These are phyloP conservation scores for Ranitomeya imitator DNA, from an alignment of 2,113 vertebrate genomes.

Conservation along the genomic window DNA sequence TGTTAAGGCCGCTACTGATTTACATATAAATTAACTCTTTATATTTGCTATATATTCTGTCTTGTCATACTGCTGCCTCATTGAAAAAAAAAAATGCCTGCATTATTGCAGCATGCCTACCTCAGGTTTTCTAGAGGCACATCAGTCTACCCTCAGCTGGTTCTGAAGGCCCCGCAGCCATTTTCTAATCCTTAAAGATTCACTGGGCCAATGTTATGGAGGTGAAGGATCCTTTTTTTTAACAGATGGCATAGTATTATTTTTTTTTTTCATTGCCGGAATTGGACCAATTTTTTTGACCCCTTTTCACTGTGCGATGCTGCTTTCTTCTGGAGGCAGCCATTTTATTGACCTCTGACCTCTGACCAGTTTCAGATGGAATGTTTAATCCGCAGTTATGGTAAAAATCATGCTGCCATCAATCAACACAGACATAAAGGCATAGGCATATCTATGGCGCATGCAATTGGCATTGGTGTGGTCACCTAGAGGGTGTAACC, in stretches of 20 bases:
- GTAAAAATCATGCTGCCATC: background rate
- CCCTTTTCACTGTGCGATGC: background rate
- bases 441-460: background rate
- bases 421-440: too few species aligned
- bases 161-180: conserved; percentile 15
- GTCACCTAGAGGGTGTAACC: background rate
- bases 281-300: too few species aligned
- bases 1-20: background rate
- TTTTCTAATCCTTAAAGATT: background rate
- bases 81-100: background rate
- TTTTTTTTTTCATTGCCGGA: background rate
- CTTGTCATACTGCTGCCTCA: conserved; percentile 1
- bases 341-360: conserved; percentile 35
- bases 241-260: background rate
- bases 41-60: background rate
- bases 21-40: too few species aligned
- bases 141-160: background rate
- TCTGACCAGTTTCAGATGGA: background rate
- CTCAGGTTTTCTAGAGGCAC: background rate
- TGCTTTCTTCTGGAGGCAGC: background rate
- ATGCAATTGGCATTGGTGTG: background rate
- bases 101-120: background rate
- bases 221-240: background rate
- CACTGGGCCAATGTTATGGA: background rate
- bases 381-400: background rate